A percentile compares a stretch with the other conserved stretches of the same genome.
These are phyloP conservation scores for Catocala sponsa DNA, from an alignment of 2,888 invertebrate genomes.

Conservation along the genomic window DNA sequence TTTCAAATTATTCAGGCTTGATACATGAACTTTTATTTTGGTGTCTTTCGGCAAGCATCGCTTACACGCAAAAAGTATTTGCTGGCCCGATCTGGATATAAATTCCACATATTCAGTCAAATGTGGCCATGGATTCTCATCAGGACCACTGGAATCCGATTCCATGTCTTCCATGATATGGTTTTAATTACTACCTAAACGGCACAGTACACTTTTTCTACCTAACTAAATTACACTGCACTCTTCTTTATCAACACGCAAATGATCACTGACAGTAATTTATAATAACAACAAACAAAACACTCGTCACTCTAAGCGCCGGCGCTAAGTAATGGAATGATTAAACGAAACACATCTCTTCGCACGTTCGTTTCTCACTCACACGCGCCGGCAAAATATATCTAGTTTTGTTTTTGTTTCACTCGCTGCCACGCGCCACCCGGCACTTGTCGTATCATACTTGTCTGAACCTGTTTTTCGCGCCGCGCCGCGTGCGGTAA, in stretches of 20 bases:
- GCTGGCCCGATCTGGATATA: conserved; percentile 33
- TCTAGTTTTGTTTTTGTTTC: not conserved
- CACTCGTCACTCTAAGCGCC: conserved; percentile 3
- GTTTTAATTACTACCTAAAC: conserved; percentile 30
- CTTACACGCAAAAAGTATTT: not conserved
- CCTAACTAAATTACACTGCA: conserved; percentile 15
- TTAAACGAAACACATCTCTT: conserved; percentile 7
- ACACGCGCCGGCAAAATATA: not conserved
- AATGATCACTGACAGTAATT: not conserved
- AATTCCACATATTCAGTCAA: conserved; percentile 38
- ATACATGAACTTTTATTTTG: conserved; percentile 31
- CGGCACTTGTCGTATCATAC: no score
- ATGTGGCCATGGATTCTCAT: conserved; percentile 34
- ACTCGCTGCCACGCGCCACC: not conserved
- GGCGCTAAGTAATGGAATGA: conserved; percentile 15
- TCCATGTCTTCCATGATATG: conserved; percentile 38
- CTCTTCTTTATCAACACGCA: conserved; percentile 1
- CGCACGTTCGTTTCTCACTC: conserved; percentile 6
- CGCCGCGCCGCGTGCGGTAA: not conserved
- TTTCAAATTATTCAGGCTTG: conserved; percentile 45
- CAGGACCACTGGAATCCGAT: conserved; percentile 28
- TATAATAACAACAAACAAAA: conserved; percentile 3
- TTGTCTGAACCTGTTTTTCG: no score
- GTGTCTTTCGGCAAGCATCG: conserved; percentile 5
- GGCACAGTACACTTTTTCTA: conserved; percentile 32